These are phyloP conservation scores for Oryzias javanicus DNA, from an alignment of 2,113 vertebrate genomes.

Conservation along the genomic window DNA sequence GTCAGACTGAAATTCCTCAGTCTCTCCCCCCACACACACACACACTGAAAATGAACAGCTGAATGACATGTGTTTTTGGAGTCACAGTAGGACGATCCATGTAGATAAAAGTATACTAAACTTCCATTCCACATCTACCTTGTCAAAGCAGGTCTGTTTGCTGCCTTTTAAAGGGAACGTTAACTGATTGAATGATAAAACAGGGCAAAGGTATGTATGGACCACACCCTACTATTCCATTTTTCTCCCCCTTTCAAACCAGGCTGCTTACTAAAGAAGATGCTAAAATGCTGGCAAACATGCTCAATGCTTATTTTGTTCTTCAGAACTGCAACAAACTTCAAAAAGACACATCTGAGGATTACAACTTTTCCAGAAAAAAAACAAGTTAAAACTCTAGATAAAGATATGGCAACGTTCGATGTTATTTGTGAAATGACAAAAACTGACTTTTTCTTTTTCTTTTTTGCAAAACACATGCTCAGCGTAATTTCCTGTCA, in stretches of 20 bases:
- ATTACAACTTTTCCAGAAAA: slow-evolving; percentile 38
- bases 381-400: slow-evolving; percentile 19
- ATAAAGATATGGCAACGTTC: slow-evolving; percentile 31
- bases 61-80: slow-evolving; percentile 40
- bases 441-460: not conserved
- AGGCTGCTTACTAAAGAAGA: slow-evolving; percentile 38
- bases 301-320: slow-evolving; percentile 42
- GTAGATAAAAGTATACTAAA: slow-evolving; percentile 39
- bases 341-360: slow-evolving; percentile 30
- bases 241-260: slow-evolving; percentile 14
- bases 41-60: slow-evolving; percentile 35
- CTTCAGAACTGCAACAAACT: slow-evolving; percentile 41
- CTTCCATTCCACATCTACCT: slow-evolving; percentile 44
- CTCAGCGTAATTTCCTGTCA: slow-evolving; percentile 28
- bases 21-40: slow-evolving; percentile 22
- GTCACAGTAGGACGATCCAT: slow-evolving; percentile 21
- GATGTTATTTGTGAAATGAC: not conserved
- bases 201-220: slow-evolving; percentile 66
- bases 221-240: slow-evolving; percentile 61
- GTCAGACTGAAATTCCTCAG: slow-evolving; percentile 63
- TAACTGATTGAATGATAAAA: slow-evolving; percentile 69
- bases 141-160: slow-evolving; percentile 49
- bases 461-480: slow-evolving; percentile 20
- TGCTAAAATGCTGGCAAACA: slow-evolving; percentile 28
- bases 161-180: slow-evolving; percentile 57